phyloP scores from a whole-genome alignment of 2,888 invertebrate genomes.

The Oscheius myriophilus region DNA sequence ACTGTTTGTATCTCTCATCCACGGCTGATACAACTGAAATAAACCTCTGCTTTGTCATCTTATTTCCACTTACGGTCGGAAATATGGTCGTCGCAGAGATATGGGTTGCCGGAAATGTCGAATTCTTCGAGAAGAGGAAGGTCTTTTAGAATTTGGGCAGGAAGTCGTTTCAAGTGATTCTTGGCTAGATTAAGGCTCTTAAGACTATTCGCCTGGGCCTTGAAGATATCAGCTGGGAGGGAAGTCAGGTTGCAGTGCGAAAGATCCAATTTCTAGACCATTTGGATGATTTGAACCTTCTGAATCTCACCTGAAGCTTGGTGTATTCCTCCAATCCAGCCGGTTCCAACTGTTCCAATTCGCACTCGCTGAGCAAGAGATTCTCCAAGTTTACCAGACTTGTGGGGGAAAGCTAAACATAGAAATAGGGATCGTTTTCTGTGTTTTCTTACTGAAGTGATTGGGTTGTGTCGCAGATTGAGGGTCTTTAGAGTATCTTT shows the following conservation, averaged over 20 bases:
- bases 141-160: slow-evolving; percentile 41
- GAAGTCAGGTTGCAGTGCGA: slow-evolving; percentile 55
- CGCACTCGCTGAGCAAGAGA: slow-evolving; percentile 50
- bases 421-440: neutral
- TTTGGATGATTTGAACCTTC: neutral
- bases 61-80: slow-evolving; percentile 20
- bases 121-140: slow-evolving; percentile 56
- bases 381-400: slow-evolving; percentile 44
- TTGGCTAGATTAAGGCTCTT: slow-evolving; percentile 83
- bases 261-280: slow-evolving; percentile 55
- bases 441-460: slow-evolving; percentile 29
- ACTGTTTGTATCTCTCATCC: slow-evolving; percentile 50
- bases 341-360: slow-evolving; percentile 42
- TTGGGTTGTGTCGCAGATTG: slow-evolving; percentile 57
- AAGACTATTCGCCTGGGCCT: slow-evolving; percentile 70
- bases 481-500: slow-evolving; percentile 45
- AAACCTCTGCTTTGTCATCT: neutral
- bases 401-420: slow-evolving; percentile 33
- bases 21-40: slow-evolving; percentile 56
- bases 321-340: slow-evolving; percentile 50
- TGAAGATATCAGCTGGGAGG: slow-evolving; percentile 51
- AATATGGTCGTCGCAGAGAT: slow-evolving; percentile 44
- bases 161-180: slow-evolving; percentile 82
- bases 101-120: slow-evolving; percentile 17
- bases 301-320: slow-evolving; percentile 36